Base-by-base conservation (phyloP, 1,140 invertebrate species). In the Drosophila guanche region DNA sequence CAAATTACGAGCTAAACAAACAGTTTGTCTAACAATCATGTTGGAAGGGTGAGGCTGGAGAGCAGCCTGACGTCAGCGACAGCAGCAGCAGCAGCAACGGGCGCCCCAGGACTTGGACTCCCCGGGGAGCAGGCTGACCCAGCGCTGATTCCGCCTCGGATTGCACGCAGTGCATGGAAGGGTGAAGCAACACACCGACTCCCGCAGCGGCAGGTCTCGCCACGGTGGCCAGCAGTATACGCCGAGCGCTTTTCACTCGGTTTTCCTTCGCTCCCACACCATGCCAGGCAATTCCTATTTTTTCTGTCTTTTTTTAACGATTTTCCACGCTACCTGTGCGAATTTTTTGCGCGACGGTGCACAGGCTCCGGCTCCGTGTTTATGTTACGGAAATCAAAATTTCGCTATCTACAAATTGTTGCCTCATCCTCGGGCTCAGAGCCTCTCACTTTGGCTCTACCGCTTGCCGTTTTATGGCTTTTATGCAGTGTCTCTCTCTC, bases 331-430 rank as follows among this genome's bases (percentile, higher is more conserved):
- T 90, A 90, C 89, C 89, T 90, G 89, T 90, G 79, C 68, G 41
- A 76, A 90, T 90, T 90, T 90, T 90, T 90, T 76, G 57, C 72
- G 63, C 68, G 78, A 60, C 68, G 54, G 78, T 85, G 80, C 66
- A 65, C 63, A 58, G 37, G 68, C 73, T 86, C 58, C 63, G 37
- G 68, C 73, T 86, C 58, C 63, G 77, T 90, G 86, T 90, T 90
- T 90, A 90, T 88, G 81, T 90, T 90, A 80, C 69, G 76, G 79
- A 90, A 90, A 90, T 90, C 76, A 90, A 90, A 90, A 88, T 75
- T 79, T 75, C 59, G 66, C 78, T 90, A 90, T 90, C 80, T 85
- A 61, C 77, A 89, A 89, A 89, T 83, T 81, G 80, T 72, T 60
- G 81, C 52, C 73, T 61, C 66, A 62, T 63, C 54, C 14, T 43